Evolutionary conservation across 2,113 vertebrate species (phyloP).

Genomic region (Fulmarus glacialis): DNA sequence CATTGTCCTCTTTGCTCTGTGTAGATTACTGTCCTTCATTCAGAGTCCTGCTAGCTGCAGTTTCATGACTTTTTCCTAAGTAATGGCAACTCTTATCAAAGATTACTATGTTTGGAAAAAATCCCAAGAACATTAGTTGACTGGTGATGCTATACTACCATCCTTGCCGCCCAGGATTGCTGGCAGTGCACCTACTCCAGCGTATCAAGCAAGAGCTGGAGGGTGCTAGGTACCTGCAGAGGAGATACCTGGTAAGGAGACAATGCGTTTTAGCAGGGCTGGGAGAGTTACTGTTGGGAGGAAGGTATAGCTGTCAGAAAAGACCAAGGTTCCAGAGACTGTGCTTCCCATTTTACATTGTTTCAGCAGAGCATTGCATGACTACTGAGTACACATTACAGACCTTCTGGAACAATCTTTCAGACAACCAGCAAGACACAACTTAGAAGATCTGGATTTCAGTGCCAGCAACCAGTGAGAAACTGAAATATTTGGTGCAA

Average conservation of each 20-base stretch:
- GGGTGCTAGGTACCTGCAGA: background rate
- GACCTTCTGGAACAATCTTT: background rate
- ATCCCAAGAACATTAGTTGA: background rate
- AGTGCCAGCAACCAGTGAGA: background rate
- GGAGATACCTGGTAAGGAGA: background rate
- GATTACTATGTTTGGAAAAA: background rate
- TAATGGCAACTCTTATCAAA: background rate
- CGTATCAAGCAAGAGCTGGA: background rate
- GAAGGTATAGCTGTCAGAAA: background rate
- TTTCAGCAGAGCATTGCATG: background rate
- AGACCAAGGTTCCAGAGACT: background rate
- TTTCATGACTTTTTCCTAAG: background rate
- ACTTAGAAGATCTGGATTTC: background rate
- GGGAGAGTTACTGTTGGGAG: background rate
- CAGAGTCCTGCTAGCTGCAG: background rate
- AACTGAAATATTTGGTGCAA: background rate
- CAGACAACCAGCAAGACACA: background rate
- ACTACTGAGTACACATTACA: fast-evolving
- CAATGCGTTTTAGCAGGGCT: background rate
- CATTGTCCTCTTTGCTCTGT: background rate
- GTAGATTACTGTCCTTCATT: background rate
- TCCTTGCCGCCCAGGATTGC: background rate
- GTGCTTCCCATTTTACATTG: background rate
- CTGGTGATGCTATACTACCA: background rate
- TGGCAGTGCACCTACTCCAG: background rate